Percentiles rank a stretch among this genome's conserved stretches.
phyloP scores from a whole-genome alignment of 2,797 vertebrate species.

The Balearica regulorum region DNA sequence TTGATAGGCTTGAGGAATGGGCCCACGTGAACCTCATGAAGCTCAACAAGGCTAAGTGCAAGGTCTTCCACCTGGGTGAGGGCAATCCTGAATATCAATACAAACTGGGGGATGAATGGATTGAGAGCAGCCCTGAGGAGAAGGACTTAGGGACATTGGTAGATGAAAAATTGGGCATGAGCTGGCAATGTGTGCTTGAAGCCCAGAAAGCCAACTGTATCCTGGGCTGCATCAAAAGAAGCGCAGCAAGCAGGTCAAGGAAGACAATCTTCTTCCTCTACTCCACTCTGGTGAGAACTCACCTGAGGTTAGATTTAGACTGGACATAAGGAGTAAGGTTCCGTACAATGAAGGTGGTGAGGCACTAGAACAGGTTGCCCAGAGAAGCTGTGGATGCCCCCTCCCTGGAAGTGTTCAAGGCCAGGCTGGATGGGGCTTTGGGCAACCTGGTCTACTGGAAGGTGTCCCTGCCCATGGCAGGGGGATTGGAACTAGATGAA shows the following conservation, averaged over 20 bases:
- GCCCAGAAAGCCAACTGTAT: background rate
- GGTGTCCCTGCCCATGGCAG: accelerated
- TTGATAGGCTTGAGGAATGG: background rate
- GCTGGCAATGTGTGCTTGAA: background rate
- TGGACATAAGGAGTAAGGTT: background rate
- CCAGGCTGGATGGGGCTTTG: accelerated
- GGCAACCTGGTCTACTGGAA: background rate
- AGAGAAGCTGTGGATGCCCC: background rate
- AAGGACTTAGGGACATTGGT: too few species aligned
- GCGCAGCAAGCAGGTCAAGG: background rate
- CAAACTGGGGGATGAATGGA: background rate
- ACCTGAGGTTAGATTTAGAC: background rate
- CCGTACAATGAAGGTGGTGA: too few species aligned
- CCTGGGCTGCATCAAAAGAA: background rate
- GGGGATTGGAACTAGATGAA: background rate
- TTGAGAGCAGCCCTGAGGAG: background rate
- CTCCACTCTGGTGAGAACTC: background rate
- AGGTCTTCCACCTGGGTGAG: background rate
- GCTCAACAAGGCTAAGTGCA: background rate
- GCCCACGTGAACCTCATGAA: background rate
- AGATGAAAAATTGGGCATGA: background rate
- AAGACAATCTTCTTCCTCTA: background rate
- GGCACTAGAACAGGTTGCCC: background rate
- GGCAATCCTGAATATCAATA: background rate
- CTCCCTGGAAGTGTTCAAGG: accelerated